These are phyloP conservation scores for Pterobdella sp. DNA, from an alignment of 2,888 invertebrate species.

Conservation along the genomic window DNA sequence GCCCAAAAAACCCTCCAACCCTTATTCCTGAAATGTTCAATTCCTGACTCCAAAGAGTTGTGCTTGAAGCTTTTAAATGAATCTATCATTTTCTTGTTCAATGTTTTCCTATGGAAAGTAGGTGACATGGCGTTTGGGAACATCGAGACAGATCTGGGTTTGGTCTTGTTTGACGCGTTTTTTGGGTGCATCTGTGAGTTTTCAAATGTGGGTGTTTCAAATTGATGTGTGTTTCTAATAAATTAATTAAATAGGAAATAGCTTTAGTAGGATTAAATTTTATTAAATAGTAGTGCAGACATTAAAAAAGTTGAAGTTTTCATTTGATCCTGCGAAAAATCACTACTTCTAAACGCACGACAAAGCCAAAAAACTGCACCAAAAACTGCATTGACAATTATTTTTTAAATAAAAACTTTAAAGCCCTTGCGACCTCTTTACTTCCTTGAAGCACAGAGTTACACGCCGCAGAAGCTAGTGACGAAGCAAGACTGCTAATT, in stretches of 20 bases:
- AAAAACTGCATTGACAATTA: too few species aligned
- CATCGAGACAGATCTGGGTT: background rate
- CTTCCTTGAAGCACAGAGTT: background rate
- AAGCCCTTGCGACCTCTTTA: background rate
- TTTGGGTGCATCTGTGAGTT: background rate
- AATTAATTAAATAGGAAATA: background rate
- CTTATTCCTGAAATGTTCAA: background rate
- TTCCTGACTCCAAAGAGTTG: background rate
- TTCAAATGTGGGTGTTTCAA: background rate
- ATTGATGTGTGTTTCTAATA: background rate
- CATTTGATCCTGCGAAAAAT: too few species aligned
- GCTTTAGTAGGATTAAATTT: background rate
- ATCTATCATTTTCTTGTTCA: background rate
- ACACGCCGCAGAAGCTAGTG: background rate
- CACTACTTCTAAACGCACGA: too few species aligned
- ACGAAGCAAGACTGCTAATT: background rate
- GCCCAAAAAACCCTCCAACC: background rate
- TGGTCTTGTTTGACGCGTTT: background rate
- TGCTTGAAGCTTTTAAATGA: background rate
- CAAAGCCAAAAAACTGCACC: too few species aligned
- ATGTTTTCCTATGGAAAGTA: background rate
- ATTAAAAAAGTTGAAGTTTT: background rate
- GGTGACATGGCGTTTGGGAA: background rate
- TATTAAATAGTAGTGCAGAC: background rate
- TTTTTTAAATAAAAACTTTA: too few species aligned